Base-by-base conservation (phyloP, 2,797 vertebrate genomes). In the Catostomus latipinnis region DNA sequence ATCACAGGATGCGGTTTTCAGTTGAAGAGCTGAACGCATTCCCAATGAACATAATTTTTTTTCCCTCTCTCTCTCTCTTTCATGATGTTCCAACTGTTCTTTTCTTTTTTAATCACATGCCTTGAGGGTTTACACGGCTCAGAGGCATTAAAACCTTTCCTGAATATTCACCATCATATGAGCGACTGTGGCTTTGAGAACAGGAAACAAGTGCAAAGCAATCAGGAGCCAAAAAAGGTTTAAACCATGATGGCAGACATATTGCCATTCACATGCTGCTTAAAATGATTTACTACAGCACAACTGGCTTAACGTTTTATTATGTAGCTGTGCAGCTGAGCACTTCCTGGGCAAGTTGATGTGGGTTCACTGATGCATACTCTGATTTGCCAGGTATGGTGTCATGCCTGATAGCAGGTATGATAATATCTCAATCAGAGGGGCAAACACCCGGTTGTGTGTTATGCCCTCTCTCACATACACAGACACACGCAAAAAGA, bases 1-100 rank as follows among this genome's bases (percentile, higher is more conserved):
- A 78, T 82, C 87, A 76, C 78, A 90, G 71, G 78, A 81, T 76
- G 60, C 83, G 83, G 91, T 89, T 88, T 82, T 87, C 82, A 81
- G 81, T 79, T 89, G 83, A 91, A 88, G 86, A 86, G 84, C 79
- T 85, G 78, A 72, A 74, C 78, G 66, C 34, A 85, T 83, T 90
- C 83, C 86, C 84, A 78, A 87, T 70, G 14, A 66, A 81, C 87
- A 75, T 79, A 85, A 81, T 81, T 67, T 83, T 87, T 90, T 65
- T 13, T 10, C 34, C 2, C 9, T 54, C 57, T n/a, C 86, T 87
- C 82, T 90, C 84, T 90, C 22, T 22, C 4, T 89, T 89, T 90
- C 90, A 91, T 89, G 85, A 86, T 71, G 82, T 77, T 86, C 74
- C 74, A 82, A 82, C 45, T 34, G 8, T 58, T 78, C 57, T 56